Evolutionary conservation across 1,140 invertebrate genomes (phyloP).

Genomic region (Neodiprion pinetum): DNA sequence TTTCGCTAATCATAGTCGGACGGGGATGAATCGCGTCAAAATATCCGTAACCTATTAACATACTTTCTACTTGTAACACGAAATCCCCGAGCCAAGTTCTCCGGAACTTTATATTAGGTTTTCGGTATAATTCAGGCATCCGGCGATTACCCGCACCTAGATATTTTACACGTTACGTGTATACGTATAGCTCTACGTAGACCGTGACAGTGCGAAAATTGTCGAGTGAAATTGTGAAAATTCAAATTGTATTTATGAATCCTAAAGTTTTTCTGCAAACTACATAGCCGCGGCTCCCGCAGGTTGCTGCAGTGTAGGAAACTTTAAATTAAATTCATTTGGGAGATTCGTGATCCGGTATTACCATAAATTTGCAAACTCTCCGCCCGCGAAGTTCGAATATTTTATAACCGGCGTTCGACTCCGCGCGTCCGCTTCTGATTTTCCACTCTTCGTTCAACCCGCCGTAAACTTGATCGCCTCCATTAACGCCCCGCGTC

Average conservation of each 20-base stretch:
- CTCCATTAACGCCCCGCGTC: background rate
- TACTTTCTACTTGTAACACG: slow-evolving; percentile 12
- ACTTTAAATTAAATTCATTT: slow-evolving; percentile 55
- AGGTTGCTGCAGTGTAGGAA: slow-evolving; percentile 33
- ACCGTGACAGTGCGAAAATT: slow-evolving; percentile 4
- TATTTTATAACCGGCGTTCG: slow-evolving; percentile 42
- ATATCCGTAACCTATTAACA: slow-evolving; percentile 16
- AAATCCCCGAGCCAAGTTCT: background rate
- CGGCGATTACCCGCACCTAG: background rate
- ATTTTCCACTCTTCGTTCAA: slow-evolving; percentile 10
- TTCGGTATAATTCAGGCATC: background rate
- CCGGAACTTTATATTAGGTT: slow-evolving; percentile 12
- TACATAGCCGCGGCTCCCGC: slow-evolving; percentile 6
- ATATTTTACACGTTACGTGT: background rate
- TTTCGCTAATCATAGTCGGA: background rate
- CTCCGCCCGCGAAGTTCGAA: slow-evolving; percentile 39
- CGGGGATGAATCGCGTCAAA: background rate
- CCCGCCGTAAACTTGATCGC: slow-evolving; percentile 7
- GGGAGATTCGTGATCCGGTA: slow-evolving; percentile 47
- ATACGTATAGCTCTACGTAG: background rate
- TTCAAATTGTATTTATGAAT: slow-evolving; percentile 50
- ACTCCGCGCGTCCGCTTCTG: slow-evolving; percentile 4
- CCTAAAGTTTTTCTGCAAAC: slow-evolving; percentile 44
- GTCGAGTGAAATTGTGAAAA: slow-evolving; percentile 24
- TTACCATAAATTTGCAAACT: slow-evolving; percentile 54